Evolutionary conservation across 2,888 invertebrate genomes (phyloP).

Genomic region (Morpho achilles): DNA sequence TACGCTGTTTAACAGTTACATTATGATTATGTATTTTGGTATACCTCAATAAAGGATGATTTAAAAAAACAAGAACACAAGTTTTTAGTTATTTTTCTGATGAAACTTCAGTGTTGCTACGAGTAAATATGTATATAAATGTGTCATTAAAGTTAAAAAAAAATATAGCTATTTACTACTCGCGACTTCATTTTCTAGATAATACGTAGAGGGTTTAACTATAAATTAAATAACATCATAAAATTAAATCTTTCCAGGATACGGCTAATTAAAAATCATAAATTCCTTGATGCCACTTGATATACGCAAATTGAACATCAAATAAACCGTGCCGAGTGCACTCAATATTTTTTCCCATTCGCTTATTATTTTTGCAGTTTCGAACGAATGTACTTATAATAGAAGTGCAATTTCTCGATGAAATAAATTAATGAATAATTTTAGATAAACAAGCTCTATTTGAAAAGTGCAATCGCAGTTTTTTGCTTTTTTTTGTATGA

Average conservation of each 20-base stretch:
- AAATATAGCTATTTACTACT: too few species aligned
- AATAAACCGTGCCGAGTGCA: slow-evolving; percentile 10
- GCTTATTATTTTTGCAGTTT: slow-evolving; percentile 21
- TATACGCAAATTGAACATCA: slow-evolving; percentile 16
- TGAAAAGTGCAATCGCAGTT: too few species aligned
- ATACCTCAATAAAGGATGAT: too few species aligned
- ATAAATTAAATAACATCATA: not conserved
- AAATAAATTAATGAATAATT: not conserved
- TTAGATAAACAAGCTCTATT: not conserved
- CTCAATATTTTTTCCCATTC: slow-evolving; percentile 16
- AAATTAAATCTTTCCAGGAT: not conserved
- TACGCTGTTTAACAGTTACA: too few species aligned
- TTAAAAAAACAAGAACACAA: too few species aligned
- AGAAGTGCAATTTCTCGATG: not conserved
- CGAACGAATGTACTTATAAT: slow-evolving; percentile 22
- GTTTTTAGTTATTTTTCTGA: too few species aligned
- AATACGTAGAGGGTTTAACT: not conserved
- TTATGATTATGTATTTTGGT: too few species aligned
- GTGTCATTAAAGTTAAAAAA: too few species aligned
- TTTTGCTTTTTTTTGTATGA: too few species aligned
- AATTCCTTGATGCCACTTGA: slow-evolving; percentile 4
- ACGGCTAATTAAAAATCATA: slow-evolving; percentile 1
- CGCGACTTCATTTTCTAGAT: too few species aligned
- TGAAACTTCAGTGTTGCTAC: too few species aligned
- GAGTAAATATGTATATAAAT: too few species aligned